These are phyloP conservation scores for Ctenopoma multispine DNA, from an alignment of 2,797 vertebrate genomes.

Conservation along the genomic window DNA sequence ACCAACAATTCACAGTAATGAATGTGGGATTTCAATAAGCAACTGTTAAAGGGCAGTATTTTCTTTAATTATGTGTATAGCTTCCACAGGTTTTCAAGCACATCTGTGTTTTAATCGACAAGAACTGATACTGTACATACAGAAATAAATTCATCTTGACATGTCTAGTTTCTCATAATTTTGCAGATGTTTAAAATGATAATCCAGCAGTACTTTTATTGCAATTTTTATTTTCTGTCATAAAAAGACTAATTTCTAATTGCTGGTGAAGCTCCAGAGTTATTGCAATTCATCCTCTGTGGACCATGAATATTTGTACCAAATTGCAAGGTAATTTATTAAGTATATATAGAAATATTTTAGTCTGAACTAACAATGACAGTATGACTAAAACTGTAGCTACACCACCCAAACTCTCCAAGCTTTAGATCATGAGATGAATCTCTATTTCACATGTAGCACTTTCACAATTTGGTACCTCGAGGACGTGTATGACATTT, in stretches of 20 bases:
- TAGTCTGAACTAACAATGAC: too few species aligned
- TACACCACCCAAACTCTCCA: background rate
- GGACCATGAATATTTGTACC: background rate
- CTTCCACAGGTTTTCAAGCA: background rate
- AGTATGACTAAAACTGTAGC: background rate
- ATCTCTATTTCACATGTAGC: background rate
- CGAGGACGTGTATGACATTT: slow-evolving; percentile 19
- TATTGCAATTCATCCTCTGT: background rate
- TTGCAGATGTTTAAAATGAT: background rate
- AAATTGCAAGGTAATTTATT: background rate
- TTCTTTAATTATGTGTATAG: background rate
- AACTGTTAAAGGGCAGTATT: background rate
- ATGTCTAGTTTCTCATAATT: background rate
- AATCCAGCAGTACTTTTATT: background rate
- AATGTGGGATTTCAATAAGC: slow-evolving; percentile 3
- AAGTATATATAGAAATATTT: too few species aligned
- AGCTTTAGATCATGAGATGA: background rate
- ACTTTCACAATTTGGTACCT: background rate
- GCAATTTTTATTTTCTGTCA: background rate
- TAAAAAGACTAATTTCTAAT: background rate
- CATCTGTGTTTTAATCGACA: slow-evolving; percentile 6
- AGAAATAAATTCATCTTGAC: background rate
- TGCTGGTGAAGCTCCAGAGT: background rate
- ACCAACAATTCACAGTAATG: background rate
- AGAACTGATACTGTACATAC: background rate